A percentile compares a stretch with the other conserved stretches of the same genome.
Conservation (phyloP, 2,888 invertebrate species). For the Thumatha senex region DNA sequence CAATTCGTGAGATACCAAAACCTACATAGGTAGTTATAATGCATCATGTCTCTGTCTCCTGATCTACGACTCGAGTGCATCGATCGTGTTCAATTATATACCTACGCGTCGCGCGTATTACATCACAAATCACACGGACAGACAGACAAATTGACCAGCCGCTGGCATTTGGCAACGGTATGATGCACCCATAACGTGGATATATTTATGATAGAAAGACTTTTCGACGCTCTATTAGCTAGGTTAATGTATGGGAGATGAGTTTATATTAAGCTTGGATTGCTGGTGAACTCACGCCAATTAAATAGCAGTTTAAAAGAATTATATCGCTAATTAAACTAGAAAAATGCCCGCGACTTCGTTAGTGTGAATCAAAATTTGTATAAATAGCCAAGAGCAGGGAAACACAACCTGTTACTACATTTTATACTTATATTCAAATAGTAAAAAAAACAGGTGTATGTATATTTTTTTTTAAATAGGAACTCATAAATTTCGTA, state of each 20-base stretch:
- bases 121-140: slow-evolving; percentile 48
- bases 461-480: too few relatives aligned
- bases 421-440: too few relatives aligned
- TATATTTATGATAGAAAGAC: slow-evolving; percentile 44
- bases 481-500: too few relatives aligned
- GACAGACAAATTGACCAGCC: slow-evolving; percentile 53
- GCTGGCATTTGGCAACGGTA: slow-evolving; percentile 48
- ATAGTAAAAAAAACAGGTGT: too few relatives aligned
- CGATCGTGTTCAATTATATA: slow-evolving; percentile 51
- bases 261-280: neutral
- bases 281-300: neutral
- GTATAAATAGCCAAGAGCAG: too few relatives aligned
- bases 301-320: neutral
- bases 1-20: neutral
- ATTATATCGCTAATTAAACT: too few relatives aligned
- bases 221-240: slow-evolving; percentile 26
- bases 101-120: slow-evolving; percentile 49
- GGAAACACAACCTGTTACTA: too few relatives aligned
- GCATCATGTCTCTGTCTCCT: neutral
- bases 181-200: slow-evolving; percentile 31
- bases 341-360: too few relatives aligned
- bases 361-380: too few relatives aligned
- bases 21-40: neutral
- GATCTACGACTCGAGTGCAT: slow-evolving; percentile 24
- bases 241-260: slow-evolving; percentile 13